These are phyloP conservation scores for Campaea margaritaria DNA, from an alignment of 2,888 invertebrate genomes.

Conservation along the genomic window DNA sequence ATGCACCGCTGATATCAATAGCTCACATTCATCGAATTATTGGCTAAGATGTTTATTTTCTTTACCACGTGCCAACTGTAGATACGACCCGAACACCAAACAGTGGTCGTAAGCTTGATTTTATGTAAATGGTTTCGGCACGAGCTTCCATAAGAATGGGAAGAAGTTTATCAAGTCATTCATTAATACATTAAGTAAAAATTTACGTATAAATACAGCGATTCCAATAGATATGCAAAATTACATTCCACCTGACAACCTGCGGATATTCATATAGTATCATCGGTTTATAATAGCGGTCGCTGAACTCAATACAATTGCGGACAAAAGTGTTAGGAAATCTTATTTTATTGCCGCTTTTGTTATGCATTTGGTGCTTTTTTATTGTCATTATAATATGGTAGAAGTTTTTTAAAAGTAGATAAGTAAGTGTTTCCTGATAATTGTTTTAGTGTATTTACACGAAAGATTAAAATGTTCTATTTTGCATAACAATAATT, in stretches of 20 bases:
- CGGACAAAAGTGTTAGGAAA: slow-evolving; percentile 56
- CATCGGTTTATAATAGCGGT: slow-evolving; percentile 66
- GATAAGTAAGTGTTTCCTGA: slow-evolving; percentile 4
- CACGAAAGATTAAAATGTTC: neutral
- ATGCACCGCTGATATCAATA: slow-evolving; percentile 39
- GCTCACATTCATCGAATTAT: slow-evolving; percentile 31
- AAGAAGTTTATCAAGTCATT: slow-evolving; percentile 41
- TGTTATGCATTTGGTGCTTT: slow-evolving; percentile 47
- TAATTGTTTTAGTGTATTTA: neutral
- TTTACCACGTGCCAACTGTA: slow-evolving; percentile 35
- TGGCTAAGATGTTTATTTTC: slow-evolving; percentile 30
- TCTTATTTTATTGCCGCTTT: slow-evolving; percentile 41
- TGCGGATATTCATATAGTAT: slow-evolving; percentile 65
- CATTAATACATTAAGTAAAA: slow-evolving; percentile 48
- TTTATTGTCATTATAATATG: slow-evolving; percentile 26
- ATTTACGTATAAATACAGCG: slow-evolving; percentile 70
- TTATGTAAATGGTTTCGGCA: slow-evolving; percentile 62
- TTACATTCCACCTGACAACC: slow-evolving; percentile 66
- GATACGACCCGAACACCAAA: slow-evolving; percentile 47
- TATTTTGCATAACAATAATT: too few species aligned
- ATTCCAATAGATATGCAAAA: slow-evolving; percentile 79
- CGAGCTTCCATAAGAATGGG: slow-evolving; percentile 45
- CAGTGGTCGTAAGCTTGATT: slow-evolving; percentile 45
- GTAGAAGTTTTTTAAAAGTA: slow-evolving; percentile 7
- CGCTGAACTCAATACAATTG: slow-evolving; percentile 69